phyloP scores from a whole-genome alignment of 2,113 vertebrate genomes.

The Elachura formosa region DNA sequence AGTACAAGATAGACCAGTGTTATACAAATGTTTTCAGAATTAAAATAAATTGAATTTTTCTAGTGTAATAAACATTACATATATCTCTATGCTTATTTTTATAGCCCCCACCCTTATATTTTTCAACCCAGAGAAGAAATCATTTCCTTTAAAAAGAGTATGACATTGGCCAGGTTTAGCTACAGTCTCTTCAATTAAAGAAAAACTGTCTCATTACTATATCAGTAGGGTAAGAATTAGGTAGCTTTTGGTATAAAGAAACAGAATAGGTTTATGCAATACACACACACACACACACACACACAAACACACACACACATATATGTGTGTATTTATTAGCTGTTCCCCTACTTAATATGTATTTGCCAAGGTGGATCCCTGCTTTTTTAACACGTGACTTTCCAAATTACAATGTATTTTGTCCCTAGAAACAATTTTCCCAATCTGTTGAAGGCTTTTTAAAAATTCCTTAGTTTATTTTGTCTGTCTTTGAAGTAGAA shows the following conservation, averaged over 20 bases:
- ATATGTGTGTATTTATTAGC: not conserved
- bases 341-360: not conserved
- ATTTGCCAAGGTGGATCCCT: not conserved
- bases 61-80: not conserved
- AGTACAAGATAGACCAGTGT: not conserved
- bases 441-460: not conserved
- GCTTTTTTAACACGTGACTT: not conserved
- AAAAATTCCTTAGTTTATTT: not conserved
- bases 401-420: not conserved
- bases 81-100: not conserved
- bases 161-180: not conserved
- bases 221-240: not conserved
- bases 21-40: not conserved
- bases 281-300: no score
- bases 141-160: not conserved
- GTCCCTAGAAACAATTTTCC: not conserved
- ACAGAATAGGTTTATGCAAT: not conserved
- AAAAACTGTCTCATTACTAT: not conserved
- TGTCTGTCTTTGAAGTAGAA: not conserved
- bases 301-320: not conserved
- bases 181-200: not conserved
- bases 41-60: not conserved
- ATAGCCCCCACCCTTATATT: rapidly evolving
- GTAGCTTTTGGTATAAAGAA: not conserved
- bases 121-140: not conserved